Conservation (phyloP, 35 echinoderm and acorn worm species). For the Lytechinus pictus region DNA sequence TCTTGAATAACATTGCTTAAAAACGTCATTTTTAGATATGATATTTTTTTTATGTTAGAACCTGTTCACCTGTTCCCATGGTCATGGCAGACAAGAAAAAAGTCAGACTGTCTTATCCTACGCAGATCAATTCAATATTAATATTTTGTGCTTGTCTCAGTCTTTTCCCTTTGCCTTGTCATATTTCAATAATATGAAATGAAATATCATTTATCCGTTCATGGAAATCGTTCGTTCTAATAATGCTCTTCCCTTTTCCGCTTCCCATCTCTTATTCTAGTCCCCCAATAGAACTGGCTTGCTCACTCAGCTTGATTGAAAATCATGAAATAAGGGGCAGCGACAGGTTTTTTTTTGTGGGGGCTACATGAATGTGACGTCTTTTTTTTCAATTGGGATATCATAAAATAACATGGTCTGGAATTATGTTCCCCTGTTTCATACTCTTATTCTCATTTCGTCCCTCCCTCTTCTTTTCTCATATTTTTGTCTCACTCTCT, state of each 20-base stretch:
- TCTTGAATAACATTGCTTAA: not conserved
- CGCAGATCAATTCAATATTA: not conserved
- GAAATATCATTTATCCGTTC: not conserved
- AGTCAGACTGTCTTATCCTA: not conserved
- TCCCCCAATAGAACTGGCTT: not conserved
- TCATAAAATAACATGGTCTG: too few relatives aligned
- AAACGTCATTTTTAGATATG: too few relatives aligned
- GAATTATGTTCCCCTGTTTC: too few relatives aligned
- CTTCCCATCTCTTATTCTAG: not conserved
- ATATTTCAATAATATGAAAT: not conserved
- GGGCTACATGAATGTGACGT: too few relatives aligned
- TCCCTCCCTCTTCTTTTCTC: too few relatives aligned
- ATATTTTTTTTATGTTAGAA: too few relatives aligned
- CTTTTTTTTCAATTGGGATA: too few relatives aligned
- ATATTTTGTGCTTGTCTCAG: not conserved
- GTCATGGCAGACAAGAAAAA: not conserved
- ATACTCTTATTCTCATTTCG: too few relatives aligned
- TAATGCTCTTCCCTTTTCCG: not conserved
- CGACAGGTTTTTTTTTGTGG: too few relatives aligned
- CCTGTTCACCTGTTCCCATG: not conserved
- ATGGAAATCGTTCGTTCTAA: not conserved
- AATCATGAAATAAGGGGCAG: not conserved
- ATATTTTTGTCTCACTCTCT: too few relatives aligned
- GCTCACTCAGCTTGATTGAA: not conserved
- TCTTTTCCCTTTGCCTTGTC: not conserved